Percentiles rank a stretch among this genome's conserved stretches.
These are phyloP conservation scores for Eospalax fontanierii DNA, from an alignment of 2,797 vertebrate genomes.

Conservation along the genomic window DNA sequence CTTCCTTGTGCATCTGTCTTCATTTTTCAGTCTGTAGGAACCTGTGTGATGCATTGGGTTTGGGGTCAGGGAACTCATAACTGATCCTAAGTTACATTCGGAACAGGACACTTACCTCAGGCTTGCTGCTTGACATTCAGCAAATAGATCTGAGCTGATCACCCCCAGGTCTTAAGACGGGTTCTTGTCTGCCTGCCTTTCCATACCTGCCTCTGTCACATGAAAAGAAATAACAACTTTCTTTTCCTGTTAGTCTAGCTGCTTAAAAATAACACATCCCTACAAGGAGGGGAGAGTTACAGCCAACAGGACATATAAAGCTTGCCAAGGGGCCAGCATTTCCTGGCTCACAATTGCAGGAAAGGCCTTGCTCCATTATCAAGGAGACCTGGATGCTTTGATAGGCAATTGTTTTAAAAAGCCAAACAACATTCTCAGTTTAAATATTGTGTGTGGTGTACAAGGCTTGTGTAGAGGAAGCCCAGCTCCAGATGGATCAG, in stretches of 20 bases:
- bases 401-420: conserved; percentile 84
- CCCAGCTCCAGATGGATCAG: conserved; percentile 46
- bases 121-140: not conserved
- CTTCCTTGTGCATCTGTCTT: not conserved
- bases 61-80: not conserved
- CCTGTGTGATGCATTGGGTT: not conserved
- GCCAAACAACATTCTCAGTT: not conserved
- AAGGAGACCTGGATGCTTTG: conserved; percentile 88
- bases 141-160: not conserved
- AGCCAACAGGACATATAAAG: conserved; percentile 84
- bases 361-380: conserved; percentile 91
- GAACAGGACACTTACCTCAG: not conserved
- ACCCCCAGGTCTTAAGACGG: not conserved
- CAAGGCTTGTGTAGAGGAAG: conserved; percentile 65
- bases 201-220: not conserved
- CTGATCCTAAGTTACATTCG: not conserved
- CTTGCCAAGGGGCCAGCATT: conserved; percentile 88
- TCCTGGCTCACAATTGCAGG: conserved; percentile 95
- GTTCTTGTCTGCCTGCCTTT: not conserved
- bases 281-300: conserved; percentile 75
- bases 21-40: conserved; percentile 9
- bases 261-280: conserved; percentile 84
- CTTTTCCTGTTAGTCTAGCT: conserved; percentile 74
- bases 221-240: conserved; percentile 78
- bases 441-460: not conserved